Conservation (phyloP, 2,888 invertebrate genomes). For the Lasioglossum oenotherae region DNA sequence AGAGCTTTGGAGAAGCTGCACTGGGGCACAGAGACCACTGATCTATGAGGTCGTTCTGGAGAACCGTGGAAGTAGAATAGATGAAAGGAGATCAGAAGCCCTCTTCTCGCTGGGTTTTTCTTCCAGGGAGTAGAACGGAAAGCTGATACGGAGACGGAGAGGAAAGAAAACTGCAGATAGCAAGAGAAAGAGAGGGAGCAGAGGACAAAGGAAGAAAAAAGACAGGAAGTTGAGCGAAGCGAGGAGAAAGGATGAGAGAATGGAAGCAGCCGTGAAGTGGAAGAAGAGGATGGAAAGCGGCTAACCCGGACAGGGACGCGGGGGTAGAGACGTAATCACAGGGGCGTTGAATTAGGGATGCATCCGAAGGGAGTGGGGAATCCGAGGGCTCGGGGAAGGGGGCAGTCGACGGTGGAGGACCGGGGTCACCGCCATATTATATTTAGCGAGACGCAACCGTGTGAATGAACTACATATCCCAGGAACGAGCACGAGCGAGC, state of each 20-base stretch:
- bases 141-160: constrained; percentile 9
- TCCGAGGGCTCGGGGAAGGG: constrained; percentile 52
- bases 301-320: constrained; percentile 56
- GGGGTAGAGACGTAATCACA: constrained; percentile 75
- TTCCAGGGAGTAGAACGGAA: constrained; percentile 38
- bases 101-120: constrained; percentile 44
- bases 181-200: background rate
- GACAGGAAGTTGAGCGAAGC: constrained; percentile 30
- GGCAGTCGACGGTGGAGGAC: constrained; percentile 67
- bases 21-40: background rate
- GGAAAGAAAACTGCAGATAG: background rate
- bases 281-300: constrained; percentile 22
- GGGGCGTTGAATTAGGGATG: constrained; percentile 80
- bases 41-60: constrained; percentile 1
- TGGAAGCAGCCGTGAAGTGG: constrained; percentile 23
- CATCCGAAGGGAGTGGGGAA: constrained; percentile 61
- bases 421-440: constrained; percentile 81
- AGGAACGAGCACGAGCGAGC: constrained; percentile 70
- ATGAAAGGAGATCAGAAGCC: constrained; percentile 40
- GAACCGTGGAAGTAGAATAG: constrained; percentile 38
- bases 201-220: background rate
- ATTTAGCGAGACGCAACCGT: constrained; percentile 81
- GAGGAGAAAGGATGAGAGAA: constrained; percentile 26
- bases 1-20: background rate
- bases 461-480: constrained; percentile 81